phyloP scores from a whole-genome alignment of 2,888 invertebrate species.

The Eupithecia vulgata region DNA sequence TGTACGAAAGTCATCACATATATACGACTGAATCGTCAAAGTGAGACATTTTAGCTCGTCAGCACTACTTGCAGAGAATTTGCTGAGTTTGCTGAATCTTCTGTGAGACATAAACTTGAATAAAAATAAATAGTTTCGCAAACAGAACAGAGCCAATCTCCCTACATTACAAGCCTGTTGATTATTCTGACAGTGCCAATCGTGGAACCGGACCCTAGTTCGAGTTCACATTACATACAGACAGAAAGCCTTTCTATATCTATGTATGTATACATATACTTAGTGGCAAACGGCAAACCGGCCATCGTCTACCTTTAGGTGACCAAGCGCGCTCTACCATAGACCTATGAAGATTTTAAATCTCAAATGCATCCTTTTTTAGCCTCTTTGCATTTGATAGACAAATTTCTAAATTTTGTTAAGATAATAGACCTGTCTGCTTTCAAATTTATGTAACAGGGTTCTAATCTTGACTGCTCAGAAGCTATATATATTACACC shows the following conservation, averaged over 20 bases:
- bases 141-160: slow-evolving; percentile 27
- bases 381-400: neutral
- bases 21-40: neutral
- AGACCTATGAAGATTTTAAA: slow-evolving; percentile 55
- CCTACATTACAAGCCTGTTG: slow-evolving; percentile 44
- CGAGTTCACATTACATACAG: slow-evolving; percentile 56
- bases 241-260: slow-evolving; percentile 60
- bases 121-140: slow-evolving; percentile 13
- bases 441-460: neutral
- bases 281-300: slow-evolving; percentile 63
- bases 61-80: neutral
- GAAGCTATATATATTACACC: neutral
- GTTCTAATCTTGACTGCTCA: neutral
- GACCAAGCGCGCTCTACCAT: slow-evolving; percentile 60
- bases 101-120: neutral
- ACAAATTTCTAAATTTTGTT: neutral
- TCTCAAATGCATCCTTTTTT: neutral
- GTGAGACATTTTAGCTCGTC: neutral
- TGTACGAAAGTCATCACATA: neutral
- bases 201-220: slow-evolving; percentile 53
- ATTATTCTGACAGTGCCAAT: slow-evolving; percentile 52
- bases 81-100: neutral
- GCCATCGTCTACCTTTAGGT: slow-evolving; percentile 63
- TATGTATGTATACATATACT: slow-evolving; percentile 38
- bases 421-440: neutral